Conservation (phyloP, 2,797 vertebrate genomes). For the Anguilla anguilla region DNA sequence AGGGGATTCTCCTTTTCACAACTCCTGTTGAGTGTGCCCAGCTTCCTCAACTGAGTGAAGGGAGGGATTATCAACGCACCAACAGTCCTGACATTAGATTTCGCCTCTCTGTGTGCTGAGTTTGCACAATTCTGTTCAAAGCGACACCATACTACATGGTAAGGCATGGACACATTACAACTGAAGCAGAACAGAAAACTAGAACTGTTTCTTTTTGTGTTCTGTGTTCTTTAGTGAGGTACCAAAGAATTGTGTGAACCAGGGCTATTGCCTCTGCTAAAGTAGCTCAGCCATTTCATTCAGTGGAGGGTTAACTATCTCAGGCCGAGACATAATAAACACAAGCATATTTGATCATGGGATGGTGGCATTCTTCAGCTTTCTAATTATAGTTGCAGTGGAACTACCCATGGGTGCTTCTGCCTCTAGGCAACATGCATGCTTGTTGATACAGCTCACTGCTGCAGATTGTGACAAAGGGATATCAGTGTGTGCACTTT, state of each 20-base stretch:
- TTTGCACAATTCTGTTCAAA: background rate
- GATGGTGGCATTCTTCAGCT: background rate
- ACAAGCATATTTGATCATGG: background rate
- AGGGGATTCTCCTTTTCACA: background rate
- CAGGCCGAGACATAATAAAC: background rate
- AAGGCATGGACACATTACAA: background rate
- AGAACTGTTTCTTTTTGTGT: background rate
- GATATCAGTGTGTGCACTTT: background rate
- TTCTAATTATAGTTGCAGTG: background rate
- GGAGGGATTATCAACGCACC: background rate
- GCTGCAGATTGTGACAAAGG: background rate
- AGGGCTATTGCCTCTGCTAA: background rate
- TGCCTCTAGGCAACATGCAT: background rate
- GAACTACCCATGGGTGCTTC: background rate
- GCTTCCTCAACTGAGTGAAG: background rate
- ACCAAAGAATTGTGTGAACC: background rate
- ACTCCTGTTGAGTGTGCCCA: background rate
- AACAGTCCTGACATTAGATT: background rate
- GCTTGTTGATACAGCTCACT: background rate
- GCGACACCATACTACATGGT: background rate
- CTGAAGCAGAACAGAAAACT: background rate
- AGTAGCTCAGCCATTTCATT: background rate
- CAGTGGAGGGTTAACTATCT: background rate
- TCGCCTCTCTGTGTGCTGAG: background rate
- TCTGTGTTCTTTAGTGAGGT: background rate